A percentile compares a stretch with the other conserved stretches of the same genome.
These are phyloP conservation scores for Standfussiana lucernea DNA, from an alignment of 2,888 invertebrate species.

Conservation along the genomic window DNA sequence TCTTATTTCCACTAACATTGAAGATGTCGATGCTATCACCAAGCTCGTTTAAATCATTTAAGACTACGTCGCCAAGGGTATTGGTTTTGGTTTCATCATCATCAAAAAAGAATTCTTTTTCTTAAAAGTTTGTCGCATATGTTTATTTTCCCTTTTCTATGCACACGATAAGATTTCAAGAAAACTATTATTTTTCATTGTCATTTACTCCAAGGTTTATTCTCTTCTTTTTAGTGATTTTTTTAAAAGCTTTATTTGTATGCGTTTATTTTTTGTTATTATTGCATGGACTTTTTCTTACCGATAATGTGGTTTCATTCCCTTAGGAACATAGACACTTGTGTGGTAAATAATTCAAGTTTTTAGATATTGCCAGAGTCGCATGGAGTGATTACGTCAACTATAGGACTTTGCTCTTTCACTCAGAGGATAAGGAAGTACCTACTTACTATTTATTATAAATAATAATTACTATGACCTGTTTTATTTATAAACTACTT, in stretches of 20 bases:
- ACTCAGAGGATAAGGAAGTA: constrained; percentile 29
- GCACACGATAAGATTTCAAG: too few species aligned
- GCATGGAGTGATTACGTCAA: constrained; percentile 3
- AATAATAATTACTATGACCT: constrained; percentile 23
- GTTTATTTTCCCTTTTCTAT: too few species aligned
- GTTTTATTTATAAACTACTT: constrained; percentile 16
- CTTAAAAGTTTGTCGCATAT: too few species aligned
- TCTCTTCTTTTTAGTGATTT: background rate
- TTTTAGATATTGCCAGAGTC: background rate
- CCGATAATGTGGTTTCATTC: background rate
- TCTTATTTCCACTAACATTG: background rate
- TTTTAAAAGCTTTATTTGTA: too few species aligned
- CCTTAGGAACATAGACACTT: background rate
- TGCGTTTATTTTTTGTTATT: background rate
- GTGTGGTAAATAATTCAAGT: background rate
- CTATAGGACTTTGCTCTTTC: constrained; percentile 34
- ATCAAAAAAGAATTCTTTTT: too few species aligned
- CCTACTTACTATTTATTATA: too few species aligned
- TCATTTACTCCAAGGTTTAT: background rate
- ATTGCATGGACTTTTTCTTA: background rate
- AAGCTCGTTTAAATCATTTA: too few species aligned
- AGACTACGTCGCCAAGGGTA: background rate
- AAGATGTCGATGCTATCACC: background rate
- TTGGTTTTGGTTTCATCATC: background rate
- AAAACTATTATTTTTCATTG: too few species aligned